Base-by-base conservation (phyloP, 2,888 invertebrate genomes). In the Meteorus colon region DNA sequence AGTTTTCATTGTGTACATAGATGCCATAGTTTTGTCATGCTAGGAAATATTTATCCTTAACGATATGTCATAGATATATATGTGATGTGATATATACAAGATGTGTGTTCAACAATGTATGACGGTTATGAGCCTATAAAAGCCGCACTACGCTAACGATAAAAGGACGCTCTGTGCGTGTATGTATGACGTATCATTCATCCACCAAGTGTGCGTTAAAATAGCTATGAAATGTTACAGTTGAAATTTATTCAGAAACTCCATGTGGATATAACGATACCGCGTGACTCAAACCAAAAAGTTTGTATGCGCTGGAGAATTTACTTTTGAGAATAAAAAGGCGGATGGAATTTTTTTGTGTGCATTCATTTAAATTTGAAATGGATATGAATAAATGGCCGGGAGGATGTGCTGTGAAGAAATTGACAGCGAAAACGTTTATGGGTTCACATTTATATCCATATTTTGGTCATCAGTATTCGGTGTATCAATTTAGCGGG, bases 61-160 rank as follows among this genome's bases (percentile, higher is more conserved):
- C 24, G 29, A 34, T 5, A 14, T 41, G 45, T 19, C 34, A n/a
- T 10, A 62, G 34, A 70, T 41, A 51, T 68, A 31, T 74, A 66
- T 70, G 12, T n/a, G 16, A 19, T 37, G 10, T 12, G 24, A 29
- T 51, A 19, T 48, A 59, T 10, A 73, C 73, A 74, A 76, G 66
- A 70, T 66, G 72, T 48, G 76, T 77, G 74, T 77, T 12, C 8
- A 79, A 77, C 78, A 78, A 74, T 79, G 79, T 79, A 78, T 41
- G 41, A 79, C 79, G 77, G 78, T 79, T 79, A 79, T 79, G 78
- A 73, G 78, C 76, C 79, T 63, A 79, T 79, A 79, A 79, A 79
- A 78, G 75, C 71, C 68, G 73, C 34, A 63, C 63, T 10, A 72
- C 76, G 76, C 70, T 66, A 75, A 77, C 78, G 76, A 79, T 79